Base-by-base conservation (phyloP, 2,888 invertebrate genomes). In the Latrodectus hesperus region DNA sequence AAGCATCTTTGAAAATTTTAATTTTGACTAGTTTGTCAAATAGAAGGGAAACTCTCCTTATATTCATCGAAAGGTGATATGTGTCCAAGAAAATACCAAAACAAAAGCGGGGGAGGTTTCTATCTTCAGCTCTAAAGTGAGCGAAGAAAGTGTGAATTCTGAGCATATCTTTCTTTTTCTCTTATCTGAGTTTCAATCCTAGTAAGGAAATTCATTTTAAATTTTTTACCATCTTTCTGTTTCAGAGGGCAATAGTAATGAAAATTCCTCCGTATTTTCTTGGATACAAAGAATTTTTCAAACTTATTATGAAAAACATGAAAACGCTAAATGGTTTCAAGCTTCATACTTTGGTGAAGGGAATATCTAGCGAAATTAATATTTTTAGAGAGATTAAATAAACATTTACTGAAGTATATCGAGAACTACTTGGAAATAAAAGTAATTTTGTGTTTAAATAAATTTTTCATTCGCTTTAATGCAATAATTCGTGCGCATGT, bases 41-140 rank as follows among this genome's bases (percentile, higher is more conserved):
- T 51, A 17, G 9, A 22, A 49, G 11, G 51, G 0, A 14, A 64
- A 60, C 26, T 17, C 14, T 68, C 12, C 51, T 52, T 64, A 53
- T 55, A 55, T 55, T 55, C 68, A 60, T 75, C 22, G 22, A 38
- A 68, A 55, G 65, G 16, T 52, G 67, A 81, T 67, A 75, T 67
- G 38, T 38, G 75, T 75, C 75, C 67, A 75, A 83, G 26, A 16
- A 26, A 55, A 26, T 60, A 12, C 17, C 49, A 49, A 70, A 17
- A 71, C 70, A 83, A 70, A 83, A 64, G 65, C 75, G 70, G 68
- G 67, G 74, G 83, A 22, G 75, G 26, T 70, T 80, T 70, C 49
- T 26, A 70, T 12, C 55, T 26, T 51, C 60, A 53, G 51, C 60
- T n/a, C 22, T 17, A 11, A 71, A 70, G 60, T 51, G 49, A 60